Percentiles rank a stretch among this genome's conserved stretches.
phyloP scores from a whole-genome alignment of 2,797 vertebrate species.

The Poecilia gillii region DNA sequence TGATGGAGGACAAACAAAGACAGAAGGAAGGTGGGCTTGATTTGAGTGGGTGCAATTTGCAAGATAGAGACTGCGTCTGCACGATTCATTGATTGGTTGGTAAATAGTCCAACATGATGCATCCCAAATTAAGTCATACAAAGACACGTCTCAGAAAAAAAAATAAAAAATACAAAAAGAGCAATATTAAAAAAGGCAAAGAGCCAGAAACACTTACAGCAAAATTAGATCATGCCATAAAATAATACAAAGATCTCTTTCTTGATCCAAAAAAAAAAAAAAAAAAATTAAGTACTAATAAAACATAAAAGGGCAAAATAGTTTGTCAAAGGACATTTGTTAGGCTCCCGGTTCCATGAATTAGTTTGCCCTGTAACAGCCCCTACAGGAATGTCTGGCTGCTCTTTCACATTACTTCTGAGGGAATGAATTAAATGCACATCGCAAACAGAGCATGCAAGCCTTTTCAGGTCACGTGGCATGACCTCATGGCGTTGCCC shows the following conservation, averaged over 20 bases:
- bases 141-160: slow-evolving; percentile 19
- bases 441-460: slow-evolving; percentile 57
- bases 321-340: slow-evolving; percentile 52
- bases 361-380: slow-evolving; percentile 43
- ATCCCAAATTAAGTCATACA: slow-evolving; percentile 58
- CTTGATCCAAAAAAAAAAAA: not conserved
- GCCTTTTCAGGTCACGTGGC: slow-evolving; percentile 35
- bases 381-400: slow-evolving; percentile 65
- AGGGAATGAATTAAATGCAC: slow-evolving; percentile 58
- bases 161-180: not conserved
- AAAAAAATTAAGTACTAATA: not conserved
- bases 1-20: slow-evolving; percentile 63
- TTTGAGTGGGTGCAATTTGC: slow-evolving; percentile 69
- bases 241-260: not conserved
- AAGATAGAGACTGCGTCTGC: slow-evolving; percentile 64
- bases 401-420: slow-evolving; percentile 69
- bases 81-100: slow-evolving; percentile 70
- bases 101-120: slow-evolving; percentile 57
- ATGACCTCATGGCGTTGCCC: slow-evolving; percentile 31
- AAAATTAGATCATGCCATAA: slow-evolving; percentile 25
- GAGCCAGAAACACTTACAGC: not conserved
- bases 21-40: slow-evolving; percentile 61
- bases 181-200: not conserved
- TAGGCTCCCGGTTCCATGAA: slow-evolving; percentile 40
- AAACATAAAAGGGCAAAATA: slow-evolving; percentile 32